Evolutionary conservation across 53 echinoderm and acorn worm genomes (phyloP), one percentile per base, ranked within the genome.

Genomic region (Echinarachnius parma): DNA sequence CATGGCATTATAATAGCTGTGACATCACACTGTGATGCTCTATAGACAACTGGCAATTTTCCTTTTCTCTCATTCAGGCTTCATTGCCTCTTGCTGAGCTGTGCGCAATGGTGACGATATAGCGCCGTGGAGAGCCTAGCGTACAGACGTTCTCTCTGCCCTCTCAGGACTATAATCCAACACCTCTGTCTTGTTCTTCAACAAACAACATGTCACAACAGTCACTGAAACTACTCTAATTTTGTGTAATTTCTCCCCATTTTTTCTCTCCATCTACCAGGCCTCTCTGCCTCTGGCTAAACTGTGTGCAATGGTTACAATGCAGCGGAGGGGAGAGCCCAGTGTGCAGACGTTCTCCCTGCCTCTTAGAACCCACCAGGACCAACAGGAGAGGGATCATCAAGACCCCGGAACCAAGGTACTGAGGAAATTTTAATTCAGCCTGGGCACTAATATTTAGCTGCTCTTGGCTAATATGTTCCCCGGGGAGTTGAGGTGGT

Each of bases 241-340:
- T 39, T 39, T 39, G n/a, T n/a, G n/a, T n/a, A n/a, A n/a, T n/a
- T n/a, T 13, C 7, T 39, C 7, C 39, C 39, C 13, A 13, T 39
- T 39, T 39, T 39, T 39, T 39, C 13, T 13, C 39, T 39, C 4
- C 11, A 3, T 75, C 25, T 36, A 14, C 1, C 24, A 98, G 98
- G 72, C 91, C 47, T 60, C 77, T 48, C 75, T 98, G 1, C 98
- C 98, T 20, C 78, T 98, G 25, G 98, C 98, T 46, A 96, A 98
- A 77, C 91, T 98, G 77, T 98, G 98, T 78, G 98, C 91, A 31
- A 98, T 98, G 98, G 92, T 98, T n/a, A 98, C 98, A 14, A 98
- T 98, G 98, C 98, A 91, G 75, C 56, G 91, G 50, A 60, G 98
- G 53, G 91, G 98, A n/a, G 98, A 98, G 60, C 86, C 91, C 39